Evolutionary conservation across 1,140 invertebrate species (phyloP).

Genomic region (Drosophila varians): DNA sequence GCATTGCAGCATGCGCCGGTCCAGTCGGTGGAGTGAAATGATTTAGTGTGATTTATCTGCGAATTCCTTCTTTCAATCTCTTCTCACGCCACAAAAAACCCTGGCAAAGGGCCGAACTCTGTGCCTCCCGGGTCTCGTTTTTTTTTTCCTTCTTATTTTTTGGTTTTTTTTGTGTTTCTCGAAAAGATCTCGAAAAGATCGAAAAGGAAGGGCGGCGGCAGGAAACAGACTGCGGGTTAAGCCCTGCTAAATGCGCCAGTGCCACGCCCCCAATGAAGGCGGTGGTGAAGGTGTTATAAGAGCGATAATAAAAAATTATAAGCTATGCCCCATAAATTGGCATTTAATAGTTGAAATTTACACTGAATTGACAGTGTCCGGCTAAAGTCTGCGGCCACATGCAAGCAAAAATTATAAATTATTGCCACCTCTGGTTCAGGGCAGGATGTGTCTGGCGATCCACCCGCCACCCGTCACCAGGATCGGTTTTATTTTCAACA

Average conservation of each 20-base stretch:
- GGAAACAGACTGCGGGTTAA: neutral
- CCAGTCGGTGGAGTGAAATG: conserved; percentile 66
- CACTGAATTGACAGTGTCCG: conserved; percentile 71
- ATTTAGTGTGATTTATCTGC: conserved; percentile 82
- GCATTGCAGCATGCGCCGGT: conserved; percentile 75
- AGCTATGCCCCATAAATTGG: conserved; percentile 80
- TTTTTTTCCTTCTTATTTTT: neutral
- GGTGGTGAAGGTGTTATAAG: conserved; percentile 70
- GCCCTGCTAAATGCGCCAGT: conserved; percentile 16
- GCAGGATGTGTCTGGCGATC: conserved; percentile 8
- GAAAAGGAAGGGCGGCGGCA: neutral
- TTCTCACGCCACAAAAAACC: conserved; percentile 67
- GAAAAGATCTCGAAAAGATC: neutral
- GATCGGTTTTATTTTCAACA: no score
- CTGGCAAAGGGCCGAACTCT: conserved; percentile 8
- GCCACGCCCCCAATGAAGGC: conserved; percentile 33
- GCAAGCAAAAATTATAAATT: conserved; percentile 10
- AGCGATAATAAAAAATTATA: conserved; percentile 80
- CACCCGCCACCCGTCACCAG: conserved; percentile 9
- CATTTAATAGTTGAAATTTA: conserved; percentile 82
- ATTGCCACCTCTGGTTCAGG: conserved; percentile 21
- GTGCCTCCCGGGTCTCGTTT: neutral
- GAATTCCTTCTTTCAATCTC: conserved; percentile 80
- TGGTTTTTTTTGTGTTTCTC: neutral
- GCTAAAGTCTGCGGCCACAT: conserved; percentile 27